Evolutionary conservation across 1,140 invertebrate species (phyloP), one percentile per base, ranked within the genome.

Genomic region (Aphis craccivora): DNA sequence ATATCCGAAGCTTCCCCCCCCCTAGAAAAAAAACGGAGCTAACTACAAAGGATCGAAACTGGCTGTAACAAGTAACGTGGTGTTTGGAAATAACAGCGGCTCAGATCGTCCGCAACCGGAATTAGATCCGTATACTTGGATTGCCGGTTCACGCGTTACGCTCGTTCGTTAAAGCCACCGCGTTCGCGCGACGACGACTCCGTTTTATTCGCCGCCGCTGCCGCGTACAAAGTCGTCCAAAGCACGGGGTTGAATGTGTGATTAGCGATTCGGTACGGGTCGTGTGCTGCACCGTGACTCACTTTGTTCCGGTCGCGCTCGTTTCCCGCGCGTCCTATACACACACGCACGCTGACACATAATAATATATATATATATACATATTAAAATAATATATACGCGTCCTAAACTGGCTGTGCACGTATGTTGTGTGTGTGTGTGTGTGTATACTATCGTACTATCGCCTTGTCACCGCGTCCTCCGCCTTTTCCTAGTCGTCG

Each of bases 251-350:
- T 7, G 67, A 51, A 92, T 37, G 76, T 83, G 90, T 83, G 83
- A 92, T 92, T 92, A 92, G 90, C 90, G 76, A 92, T 92, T 92
- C 43, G 90, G 90, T 92, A 48, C 90, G 90, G 45, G 67, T 51
- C 90, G 90, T 81, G 90, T 91, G 90, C 90, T 76, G 35, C 90
- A 91, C 67, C 90, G 90, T 92, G 90, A 92, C 90, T 92, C 60
- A 83, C 90, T 83, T 76, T 81, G 90, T 91, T 83, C 90, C 90
- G 67, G 76, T 48, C 76, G 76, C 91, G 35, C 35, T 22, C 45
- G 45, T n/a, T n/a, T 86, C 76, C n/a, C 45, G 45, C 45, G 8
- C 88, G 23, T 40, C 40, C 7, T 48, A 91, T 43, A 30, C 37
- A 30, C 51, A n/a, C 90, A 20, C 9, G 37, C 37, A 67, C 55